phyloP scores from a whole-genome alignment of 2,888 invertebrate genomes.

The Chorisops tibialis region DNA sequence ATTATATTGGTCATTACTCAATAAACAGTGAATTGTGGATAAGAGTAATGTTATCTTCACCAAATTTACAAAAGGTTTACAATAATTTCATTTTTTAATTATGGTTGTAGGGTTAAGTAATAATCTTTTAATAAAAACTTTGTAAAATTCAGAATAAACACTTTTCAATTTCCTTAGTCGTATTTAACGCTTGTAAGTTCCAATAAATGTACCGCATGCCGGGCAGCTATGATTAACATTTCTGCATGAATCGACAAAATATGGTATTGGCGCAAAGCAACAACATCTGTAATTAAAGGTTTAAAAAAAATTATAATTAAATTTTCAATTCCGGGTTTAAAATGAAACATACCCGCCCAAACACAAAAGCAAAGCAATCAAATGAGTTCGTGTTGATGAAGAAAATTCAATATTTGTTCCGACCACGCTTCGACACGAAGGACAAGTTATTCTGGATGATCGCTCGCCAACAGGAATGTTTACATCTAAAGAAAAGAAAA shows the following conservation, averaged over 20 bases:
- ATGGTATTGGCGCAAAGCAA: conserved; percentile 59
- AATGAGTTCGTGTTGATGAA: conserved; percentile 34
- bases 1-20: too few relatives aligned
- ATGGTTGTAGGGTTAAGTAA: too few relatives aligned
- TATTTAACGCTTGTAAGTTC: conserved; percentile 46
- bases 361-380: conserved; percentile 26
- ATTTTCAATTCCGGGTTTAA: background rate
- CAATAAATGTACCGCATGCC: conserved; percentile 57
- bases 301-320: conserved; percentile 21
- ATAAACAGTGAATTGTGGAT: too few relatives aligned
- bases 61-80: too few relatives aligned
- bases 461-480: too few relatives aligned
- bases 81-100: too few relatives aligned
- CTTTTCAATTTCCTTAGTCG: too few relatives aligned
- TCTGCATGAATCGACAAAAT: conserved; percentile 58
- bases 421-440: conserved; percentile 49
- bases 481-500: too few relatives aligned
- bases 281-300: conserved; percentile 50
- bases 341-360: background rate
- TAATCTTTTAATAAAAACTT: too few relatives aligned
- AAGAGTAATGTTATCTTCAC: too few relatives aligned
- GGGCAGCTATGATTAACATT: conserved; percentile 60
- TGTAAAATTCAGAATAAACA: too few relatives aligned
- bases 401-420: conserved; percentile 45
- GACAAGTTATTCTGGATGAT: conserved; percentile 43